These are phyloP conservation scores for Desmophyllum pertusum DNA, from an alignment of 92 coral and sea anemone genomes.

Conservation along the genomic window DNA sequence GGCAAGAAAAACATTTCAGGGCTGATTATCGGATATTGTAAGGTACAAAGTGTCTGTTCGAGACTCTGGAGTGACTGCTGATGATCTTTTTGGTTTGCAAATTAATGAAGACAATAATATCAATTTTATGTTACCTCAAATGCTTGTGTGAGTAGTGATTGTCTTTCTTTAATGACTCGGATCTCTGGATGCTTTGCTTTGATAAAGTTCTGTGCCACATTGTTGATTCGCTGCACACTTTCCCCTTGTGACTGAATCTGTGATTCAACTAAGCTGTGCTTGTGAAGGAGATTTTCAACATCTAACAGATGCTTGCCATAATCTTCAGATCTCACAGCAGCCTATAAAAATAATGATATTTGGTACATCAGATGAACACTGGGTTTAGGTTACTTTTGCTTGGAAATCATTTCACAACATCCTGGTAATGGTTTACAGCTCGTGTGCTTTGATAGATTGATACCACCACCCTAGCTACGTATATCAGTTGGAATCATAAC, in stretches of 20 bases:
- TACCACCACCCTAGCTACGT: no score
- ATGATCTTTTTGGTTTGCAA: no score
- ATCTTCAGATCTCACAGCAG: conserved; percentile 87
- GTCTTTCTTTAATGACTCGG: conserved; percentile 79
- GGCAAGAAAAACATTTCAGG: no score
- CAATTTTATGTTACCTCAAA: conserved; percentile 83
- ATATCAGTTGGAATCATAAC: no score
- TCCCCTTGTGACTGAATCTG: conserved; percentile 89
- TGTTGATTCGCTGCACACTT: conserved; percentile 72
- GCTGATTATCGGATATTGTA: no score
- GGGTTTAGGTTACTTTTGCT: no score
- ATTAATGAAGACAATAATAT: no score
- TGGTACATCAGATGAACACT: background rate
- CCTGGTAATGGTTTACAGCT: no score
- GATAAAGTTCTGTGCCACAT: conserved; percentile 71
- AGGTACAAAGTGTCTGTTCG: no score
- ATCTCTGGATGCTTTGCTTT: conserved; percentile 89
- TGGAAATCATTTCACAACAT: no score
- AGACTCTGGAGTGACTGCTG: no score
- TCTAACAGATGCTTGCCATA: conserved; percentile 93
- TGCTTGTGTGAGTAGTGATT: conserved; percentile 68
- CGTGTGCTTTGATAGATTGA: no score
- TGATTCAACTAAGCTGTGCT: conserved; percentile 90
- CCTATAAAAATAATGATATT: conserved; percentile 46
- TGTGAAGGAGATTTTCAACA: conserved; percentile 91